Percentiles rank a stretch among this genome's conserved stretches.
phyloP scores from a whole-genome alignment of 2,888 invertebrate species.

The Cosmia trapezina region DNA sequence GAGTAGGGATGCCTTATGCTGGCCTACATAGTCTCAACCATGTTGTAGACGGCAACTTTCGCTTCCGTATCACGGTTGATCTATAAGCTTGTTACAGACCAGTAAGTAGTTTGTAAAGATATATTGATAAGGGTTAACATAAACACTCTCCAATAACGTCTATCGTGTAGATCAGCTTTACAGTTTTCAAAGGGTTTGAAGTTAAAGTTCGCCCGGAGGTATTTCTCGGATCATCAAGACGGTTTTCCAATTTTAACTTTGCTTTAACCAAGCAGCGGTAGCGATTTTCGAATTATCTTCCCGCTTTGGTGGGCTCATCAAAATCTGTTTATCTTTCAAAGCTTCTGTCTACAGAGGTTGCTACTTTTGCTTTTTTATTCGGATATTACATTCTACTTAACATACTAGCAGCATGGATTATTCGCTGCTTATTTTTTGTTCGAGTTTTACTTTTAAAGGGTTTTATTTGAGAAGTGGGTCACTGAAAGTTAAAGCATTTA shows the following conservation, averaged over 20 bases:
- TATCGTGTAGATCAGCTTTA: conserved; percentile 83
- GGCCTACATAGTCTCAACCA: not conserved
- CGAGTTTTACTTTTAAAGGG: conserved; percentile 11
- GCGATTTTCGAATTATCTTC: conserved; percentile 86
- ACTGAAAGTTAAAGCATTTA: not conserved
- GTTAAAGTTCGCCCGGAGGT: conserved; percentile 84
- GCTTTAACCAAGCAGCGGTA: conserved; percentile 77
- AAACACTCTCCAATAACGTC: conserved; percentile 81
- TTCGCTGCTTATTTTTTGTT: conserved; percentile 41
- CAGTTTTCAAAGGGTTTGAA: conserved; percentile 84
- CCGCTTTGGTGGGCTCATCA: conserved; percentile 83
- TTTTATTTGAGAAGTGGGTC: not conserved
- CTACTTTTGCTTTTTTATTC: conserved; percentile 63
- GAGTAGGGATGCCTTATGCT: no score
- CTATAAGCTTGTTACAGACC: conserved; percentile 67
- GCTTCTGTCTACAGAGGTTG: conserved; percentile 67
- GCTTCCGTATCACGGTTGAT: conserved; percentile 47
- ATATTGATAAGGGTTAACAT: conserved; percentile 81
- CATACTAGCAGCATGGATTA: conserved; percentile 31
- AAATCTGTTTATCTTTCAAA: conserved; percentile 82
- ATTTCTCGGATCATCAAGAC: conserved; percentile 86
- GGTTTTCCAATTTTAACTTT: conserved; percentile 89
- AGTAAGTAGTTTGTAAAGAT: conserved; percentile 70
- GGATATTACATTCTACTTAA: conserved; percentile 61
- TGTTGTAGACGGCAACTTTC: conserved; percentile 37